Conservation (phyloP, 2,797 vertebrate genomes). For the Pseudochirops cupreus region DNA sequence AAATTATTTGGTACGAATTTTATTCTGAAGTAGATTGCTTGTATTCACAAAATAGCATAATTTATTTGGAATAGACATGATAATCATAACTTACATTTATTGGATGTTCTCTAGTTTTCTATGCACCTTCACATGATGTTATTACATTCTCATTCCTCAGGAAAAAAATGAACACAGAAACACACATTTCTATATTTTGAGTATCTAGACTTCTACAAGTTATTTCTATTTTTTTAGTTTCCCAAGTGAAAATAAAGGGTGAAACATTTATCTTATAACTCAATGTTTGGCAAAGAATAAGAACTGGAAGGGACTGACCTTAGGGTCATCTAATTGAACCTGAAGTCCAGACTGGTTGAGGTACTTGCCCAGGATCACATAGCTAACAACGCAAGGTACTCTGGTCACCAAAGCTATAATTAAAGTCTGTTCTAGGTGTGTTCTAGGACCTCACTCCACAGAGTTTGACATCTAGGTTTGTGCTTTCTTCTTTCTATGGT, state of each 20-base stretch:
- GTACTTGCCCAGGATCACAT: background rate
- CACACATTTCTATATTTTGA: background rate
- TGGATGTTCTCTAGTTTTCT: background rate
- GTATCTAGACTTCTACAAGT: background rate
- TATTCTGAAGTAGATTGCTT: background rate
- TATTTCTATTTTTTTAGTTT: background rate
- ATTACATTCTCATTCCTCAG: background rate
- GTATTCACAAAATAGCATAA: background rate
- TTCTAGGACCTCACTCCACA: background rate
- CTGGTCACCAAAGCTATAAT: background rate
- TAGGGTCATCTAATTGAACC: background rate
- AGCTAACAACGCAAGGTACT: background rate
- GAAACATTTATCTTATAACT: background rate
- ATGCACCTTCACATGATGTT: background rate
- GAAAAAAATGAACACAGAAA: constrained; percentile 44
- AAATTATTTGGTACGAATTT: constrained; percentile 24
- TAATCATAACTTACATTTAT: background rate
- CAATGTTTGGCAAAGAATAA: background rate
- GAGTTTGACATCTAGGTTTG: background rate
- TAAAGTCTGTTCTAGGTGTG: background rate
- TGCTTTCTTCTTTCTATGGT: background rate
- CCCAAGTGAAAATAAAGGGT: background rate
- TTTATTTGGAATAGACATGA: background rate
- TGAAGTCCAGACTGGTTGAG: background rate
- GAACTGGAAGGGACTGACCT: background rate